Evolutionary conservation across 1,140 invertebrate genomes (phyloP).

Genomic region (Aphidius ervi): DNA sequence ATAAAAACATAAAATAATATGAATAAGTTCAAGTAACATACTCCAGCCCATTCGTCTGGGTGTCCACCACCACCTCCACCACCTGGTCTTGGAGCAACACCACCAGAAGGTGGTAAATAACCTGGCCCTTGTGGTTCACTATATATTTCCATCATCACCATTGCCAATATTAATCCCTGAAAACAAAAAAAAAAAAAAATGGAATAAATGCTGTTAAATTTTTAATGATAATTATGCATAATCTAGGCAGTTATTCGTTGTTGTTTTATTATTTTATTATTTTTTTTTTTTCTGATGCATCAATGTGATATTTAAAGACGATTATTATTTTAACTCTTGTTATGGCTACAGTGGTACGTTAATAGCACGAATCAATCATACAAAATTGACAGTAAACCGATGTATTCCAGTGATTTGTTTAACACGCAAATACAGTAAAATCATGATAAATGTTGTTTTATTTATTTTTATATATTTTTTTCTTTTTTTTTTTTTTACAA

Average conservation of each 20-base stretch:
- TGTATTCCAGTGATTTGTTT: not conserved
- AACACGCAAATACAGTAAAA: conserved; percentile 1
- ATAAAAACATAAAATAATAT: conserved; percentile 1
- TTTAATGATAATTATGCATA: no score
- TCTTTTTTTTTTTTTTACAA: no score
- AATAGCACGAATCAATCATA: no score
- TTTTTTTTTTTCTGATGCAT: no score
- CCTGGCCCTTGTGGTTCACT: conserved; percentile 52
- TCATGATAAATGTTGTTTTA: not conserved
- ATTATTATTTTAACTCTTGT: no score
- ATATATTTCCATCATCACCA: conserved; percentile 40
- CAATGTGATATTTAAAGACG: no score
- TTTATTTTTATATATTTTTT: no score
- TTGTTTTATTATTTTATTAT: no score
- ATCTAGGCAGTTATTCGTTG: no score
- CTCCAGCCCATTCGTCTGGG: conserved; percentile 50
- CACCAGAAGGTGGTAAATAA: conserved; percentile 55
- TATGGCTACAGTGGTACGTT: no score
- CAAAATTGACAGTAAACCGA: no score
- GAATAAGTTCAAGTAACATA: conserved; percentile 24
- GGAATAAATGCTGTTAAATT: no score
- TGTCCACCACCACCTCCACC: conserved; percentile 36
- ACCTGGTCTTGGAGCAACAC: conserved; percentile 24
- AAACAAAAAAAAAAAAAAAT: not conserved
- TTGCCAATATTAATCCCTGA: conserved; percentile 40